A percentile compares a stretch with the other conserved stretches of the same genome.
Evolutionary conservation across 2,888 invertebrate genomes (phyloP).

Genomic region (Thymelicus sylvestris): DNA sequence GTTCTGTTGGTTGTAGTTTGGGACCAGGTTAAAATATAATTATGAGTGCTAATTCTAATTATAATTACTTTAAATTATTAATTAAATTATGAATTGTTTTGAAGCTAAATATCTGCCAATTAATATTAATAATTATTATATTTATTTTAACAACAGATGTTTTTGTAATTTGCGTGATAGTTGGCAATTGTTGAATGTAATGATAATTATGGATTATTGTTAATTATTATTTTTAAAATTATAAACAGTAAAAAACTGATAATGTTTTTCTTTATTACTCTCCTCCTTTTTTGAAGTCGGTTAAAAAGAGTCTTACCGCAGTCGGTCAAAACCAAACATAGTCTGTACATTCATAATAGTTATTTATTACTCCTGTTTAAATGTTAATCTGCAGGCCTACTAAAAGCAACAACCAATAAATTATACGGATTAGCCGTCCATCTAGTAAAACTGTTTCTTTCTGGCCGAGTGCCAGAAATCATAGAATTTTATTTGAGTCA

Average conservation of each 20-base stretch:
- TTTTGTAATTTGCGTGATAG: background rate
- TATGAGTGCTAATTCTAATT: slow-evolving; percentile 5
- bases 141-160: background rate
- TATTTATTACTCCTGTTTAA: no score
- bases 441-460: no score
- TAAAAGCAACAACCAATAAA: no score
- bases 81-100: background rate
- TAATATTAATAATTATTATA: background rate
- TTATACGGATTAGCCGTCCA: no score
- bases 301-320: no score
- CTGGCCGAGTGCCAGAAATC: no score
- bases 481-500: no score
- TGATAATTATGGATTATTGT: background rate
- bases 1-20: slow-evolving; percentile 26
- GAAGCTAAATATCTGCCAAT: slow-evolving; percentile 2
- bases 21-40: slow-evolving; percentile 26
- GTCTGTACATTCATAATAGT: no score
- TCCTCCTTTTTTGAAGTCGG: no score
- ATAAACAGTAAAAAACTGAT: background rate
- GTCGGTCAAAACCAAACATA: no score
- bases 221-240: slow-evolving; percentile 6
- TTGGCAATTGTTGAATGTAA: slow-evolving; percentile 6
- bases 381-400: no score
- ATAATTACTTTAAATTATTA: slow-evolving; percentile 1
- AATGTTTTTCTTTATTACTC: no score